Base-by-base conservation (phyloP, 37 sponge, comb jelly and placozoan genomes). In the Haliclona indistincta region DNA sequence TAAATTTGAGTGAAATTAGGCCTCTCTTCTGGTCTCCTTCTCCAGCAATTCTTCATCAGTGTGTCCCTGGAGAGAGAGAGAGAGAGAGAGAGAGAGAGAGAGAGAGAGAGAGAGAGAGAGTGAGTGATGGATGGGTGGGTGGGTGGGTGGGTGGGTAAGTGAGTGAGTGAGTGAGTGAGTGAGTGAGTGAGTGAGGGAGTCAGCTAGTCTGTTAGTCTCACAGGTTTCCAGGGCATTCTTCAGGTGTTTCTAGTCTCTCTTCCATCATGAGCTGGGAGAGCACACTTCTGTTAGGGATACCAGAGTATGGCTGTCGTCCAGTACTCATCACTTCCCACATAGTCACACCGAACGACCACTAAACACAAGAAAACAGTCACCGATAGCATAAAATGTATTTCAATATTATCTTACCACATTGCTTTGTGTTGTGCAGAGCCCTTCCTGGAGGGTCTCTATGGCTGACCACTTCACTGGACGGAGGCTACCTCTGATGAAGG, bases 321-420 rank as follows among this genome's bases (percentile, higher is more conserved):
- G 81, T 34, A 0, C 82, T 81, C 63, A 90, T 35, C 17, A 84
- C 54, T 63, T 90, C 91, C 85, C 85, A 80, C 63, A 80, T 11
- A 56, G 81, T 80, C 41, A 90, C 80, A 15, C 77, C 91, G 76
- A 67, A 90, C 0, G 91, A 84, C 91, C 91, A 90, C 91, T 90
- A 43, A 13, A 3, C 10, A 1, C 44, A 64, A 23, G 25, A n/a
- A n/a, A n/a, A n/a, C n/a, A n/a, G n/a, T n/a, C n/a, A n/a, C n/a
- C n/a, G n/a, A n/a, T n/a, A n/a, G n/a, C n/a, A n/a, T n/a, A n/a
- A n/a, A n/a, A n/a, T n/a, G n/a, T n/a, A n/a, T n/a, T n/a, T n/a
- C n/a, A n/a, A n/a, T n/a, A n/a, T n/a, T n/a, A n/a, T n/a, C n/a
- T 83, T 62, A 90, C 91, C 78, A 90, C 91, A 76, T 90, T 90